phyloP scores from a whole-genome alignment of 2,888 invertebrate genomes.

The Eilema caniola region DNA sequence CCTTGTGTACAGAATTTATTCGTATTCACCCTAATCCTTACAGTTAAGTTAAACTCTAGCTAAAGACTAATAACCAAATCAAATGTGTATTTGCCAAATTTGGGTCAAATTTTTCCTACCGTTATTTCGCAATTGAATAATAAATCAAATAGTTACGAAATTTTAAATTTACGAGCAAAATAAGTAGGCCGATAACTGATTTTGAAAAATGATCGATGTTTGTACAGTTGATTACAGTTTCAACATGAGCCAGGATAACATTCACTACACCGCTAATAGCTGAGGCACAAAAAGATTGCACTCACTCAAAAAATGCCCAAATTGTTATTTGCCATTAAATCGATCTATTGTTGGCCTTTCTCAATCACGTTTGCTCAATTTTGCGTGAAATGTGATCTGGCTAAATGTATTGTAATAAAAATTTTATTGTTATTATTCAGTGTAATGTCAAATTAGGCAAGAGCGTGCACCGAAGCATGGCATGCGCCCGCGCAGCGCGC shows the following conservation, averaged over 20 bases:
- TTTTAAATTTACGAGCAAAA: neutral
- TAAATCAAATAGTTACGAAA: neutral
- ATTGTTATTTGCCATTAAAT: conserved; percentile 30
- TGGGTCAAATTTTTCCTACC: neutral
- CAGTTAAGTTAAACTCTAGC: too few relatives aligned
- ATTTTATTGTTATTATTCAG: conserved; percentile 45
- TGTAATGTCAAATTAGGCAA: conserved; percentile 31
- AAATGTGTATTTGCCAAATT: too few relatives aligned
- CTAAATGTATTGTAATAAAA: conserved; percentile 24
- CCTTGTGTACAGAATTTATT: too few relatives aligned
- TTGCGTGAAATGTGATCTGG: conserved; percentile 54
- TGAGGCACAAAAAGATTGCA: conserved; percentile 15
- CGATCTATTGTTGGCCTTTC: conserved; percentile 44
- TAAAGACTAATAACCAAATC: too few relatives aligned
- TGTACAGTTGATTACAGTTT: neutral
- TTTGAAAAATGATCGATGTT: too few relatives aligned
- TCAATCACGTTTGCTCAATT: conserved; percentile 52
- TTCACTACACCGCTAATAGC: conserved; percentile 5
- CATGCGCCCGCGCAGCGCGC: neutral
- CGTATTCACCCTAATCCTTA: too few relatives aligned
- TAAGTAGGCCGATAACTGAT: neutral
- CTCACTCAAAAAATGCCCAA: conserved; percentile 27
- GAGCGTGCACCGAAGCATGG: conserved; percentile 4
- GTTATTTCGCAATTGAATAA: neutral
- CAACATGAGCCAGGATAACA: neutral